Evolutionary conservation across 2,888 invertebrate species (phyloP), one percentile per base, ranked within the genome.

Genomic region (Rhingia campestris): DNA sequence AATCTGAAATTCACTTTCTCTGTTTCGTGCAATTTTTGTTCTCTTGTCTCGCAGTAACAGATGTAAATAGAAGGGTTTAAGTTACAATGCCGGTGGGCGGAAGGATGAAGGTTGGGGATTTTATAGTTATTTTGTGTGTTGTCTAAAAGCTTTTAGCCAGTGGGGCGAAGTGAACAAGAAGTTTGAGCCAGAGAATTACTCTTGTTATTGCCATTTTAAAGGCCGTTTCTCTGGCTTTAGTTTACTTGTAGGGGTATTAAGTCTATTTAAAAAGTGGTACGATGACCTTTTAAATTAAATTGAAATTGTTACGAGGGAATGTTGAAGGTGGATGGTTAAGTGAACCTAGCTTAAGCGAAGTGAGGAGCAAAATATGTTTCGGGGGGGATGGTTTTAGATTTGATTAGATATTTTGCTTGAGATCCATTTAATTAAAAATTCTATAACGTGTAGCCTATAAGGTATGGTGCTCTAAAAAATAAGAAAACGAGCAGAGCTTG

Each of bases 1-100:
- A 79, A 82, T 79, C 73, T 79, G 35, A 77, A 82, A 74, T 79
- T 79, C 79, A 82, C 82, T 82, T 82, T 82, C 79, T 64, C 73
- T 82, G 82, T 82, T 82, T 82, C 47, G 49, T 77, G 67, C 22
- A 47, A 56, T 69, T 41, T 30, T 73, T 41, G 56, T 47, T 49
- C 43, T 56, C 30, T n/a, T 59, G 10, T 12, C 22, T 39, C 6
- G 53, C n/a, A 37, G 54, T 59, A 10, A 58, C 63, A 75, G 49
- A 63, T 58, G 69, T 75, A 53, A 49, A 41, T 47, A 58, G 72
- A 72, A 49, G 75, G 51, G 70, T 59, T 64, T 70, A 67, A 58
- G 64, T 33, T 54, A 43, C 51, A 59, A 22, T 51, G 32, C 35
- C n/a, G 12, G 30, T 41, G 22, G 14, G n/a, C 14, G 3, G n/a